These are phyloP conservation scores for Ridgeia piscesae DNA, from an alignment of 1,140 invertebrate genomes.

Conservation along the genomic window DNA sequence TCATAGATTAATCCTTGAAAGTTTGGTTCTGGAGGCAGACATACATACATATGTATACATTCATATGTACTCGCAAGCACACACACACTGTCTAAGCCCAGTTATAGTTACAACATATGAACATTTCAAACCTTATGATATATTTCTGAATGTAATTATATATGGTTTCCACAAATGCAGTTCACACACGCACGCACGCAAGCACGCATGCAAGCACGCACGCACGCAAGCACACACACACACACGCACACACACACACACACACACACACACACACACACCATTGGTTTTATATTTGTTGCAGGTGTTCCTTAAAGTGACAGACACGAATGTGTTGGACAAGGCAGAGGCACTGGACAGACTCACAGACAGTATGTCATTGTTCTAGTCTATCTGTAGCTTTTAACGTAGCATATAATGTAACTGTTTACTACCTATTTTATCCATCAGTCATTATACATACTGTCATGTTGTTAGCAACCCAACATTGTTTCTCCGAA, in stretches of 20 bases:
- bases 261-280: no score
- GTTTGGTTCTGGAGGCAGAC: not conserved
- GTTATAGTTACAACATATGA: no score
- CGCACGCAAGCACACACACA: no score
- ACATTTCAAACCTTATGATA: no score
- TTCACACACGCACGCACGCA: no score
- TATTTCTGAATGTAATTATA: no score
- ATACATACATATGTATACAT: not conserved
- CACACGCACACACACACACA: no score
- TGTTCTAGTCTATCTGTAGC: not conserved
- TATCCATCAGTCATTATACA: not conserved
- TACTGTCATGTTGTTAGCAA: not conserved
- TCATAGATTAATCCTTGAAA: not conserved
- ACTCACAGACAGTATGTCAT: slow-evolving; percentile 33
- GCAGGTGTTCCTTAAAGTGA: not conserved
- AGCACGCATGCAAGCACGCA: no score
- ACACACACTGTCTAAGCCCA: no score
- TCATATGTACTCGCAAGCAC: no score
- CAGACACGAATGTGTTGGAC: not conserved
- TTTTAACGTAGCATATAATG: not conserved
- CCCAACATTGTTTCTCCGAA: not conserved
- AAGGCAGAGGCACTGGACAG: slow-evolving; percentile 42
- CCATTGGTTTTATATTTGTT: not conserved
- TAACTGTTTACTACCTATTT: not conserved
- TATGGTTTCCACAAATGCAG: no score